phyloP scores from a whole-genome alignment of 2,888 invertebrate genomes.

The Brachypalpus laphriformis region DNA sequence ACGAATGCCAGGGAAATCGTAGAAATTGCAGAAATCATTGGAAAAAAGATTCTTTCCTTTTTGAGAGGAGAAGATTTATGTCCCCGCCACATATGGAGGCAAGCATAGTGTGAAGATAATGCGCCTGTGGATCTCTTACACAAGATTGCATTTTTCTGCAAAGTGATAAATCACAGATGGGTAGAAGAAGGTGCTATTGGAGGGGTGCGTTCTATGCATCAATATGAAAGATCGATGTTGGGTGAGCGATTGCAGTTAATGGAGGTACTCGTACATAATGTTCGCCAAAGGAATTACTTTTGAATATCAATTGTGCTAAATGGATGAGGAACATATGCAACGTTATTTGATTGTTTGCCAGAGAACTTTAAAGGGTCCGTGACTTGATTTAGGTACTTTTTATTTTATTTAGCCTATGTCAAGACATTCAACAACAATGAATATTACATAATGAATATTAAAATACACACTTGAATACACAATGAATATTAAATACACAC shows the following conservation, averaged over 20 bases:
- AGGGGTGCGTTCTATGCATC: slow-evolving; percentile 56
- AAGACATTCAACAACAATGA: no score
- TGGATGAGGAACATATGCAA: not conserved
- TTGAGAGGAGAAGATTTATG: slow-evolving; percentile 69
- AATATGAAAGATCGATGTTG: slow-evolving; percentile 69
- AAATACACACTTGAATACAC: no score
- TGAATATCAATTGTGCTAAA: slow-evolving; percentile 24
- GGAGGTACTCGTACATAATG: slow-evolving; percentile 56
- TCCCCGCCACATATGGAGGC: slow-evolving; percentile 54
- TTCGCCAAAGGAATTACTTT: slow-evolving; percentile 22
- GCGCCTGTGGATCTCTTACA: slow-evolving; percentile 67
- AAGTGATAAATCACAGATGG: slow-evolving; percentile 71
- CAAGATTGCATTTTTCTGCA: slow-evolving; percentile 72
- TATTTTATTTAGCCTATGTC: no score
- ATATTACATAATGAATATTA: no score
- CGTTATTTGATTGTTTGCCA: not conserved
- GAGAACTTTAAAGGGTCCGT: not conserved
- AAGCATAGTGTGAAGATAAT: slow-evolving; percentile 62
- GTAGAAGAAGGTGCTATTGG: not conserved
- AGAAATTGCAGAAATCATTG: slow-evolving; percentile 66
- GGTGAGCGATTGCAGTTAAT: slow-evolving; percentile 65
- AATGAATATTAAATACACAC: no score
- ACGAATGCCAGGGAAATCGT: slow-evolving; percentile 59
- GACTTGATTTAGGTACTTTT: no score
- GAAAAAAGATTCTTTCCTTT: slow-evolving; percentile 43